phyloP scores from a whole-genome alignment of 2,888 invertebrate genomes.

The Pristionchus exspectatus region DNA sequence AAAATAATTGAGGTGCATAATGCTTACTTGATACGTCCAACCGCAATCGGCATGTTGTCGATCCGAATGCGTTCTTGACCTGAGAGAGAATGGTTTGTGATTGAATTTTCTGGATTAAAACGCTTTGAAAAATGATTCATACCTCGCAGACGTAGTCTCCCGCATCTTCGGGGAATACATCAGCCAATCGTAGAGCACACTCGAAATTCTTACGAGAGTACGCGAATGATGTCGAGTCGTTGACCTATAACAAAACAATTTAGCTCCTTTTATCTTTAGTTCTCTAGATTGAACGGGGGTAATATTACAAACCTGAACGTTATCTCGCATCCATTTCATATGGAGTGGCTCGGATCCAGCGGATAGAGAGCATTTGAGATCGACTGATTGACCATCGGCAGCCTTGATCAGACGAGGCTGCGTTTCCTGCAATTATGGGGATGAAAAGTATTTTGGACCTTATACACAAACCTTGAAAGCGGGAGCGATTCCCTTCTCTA shows the following conservation, averaged over 20 bases:
- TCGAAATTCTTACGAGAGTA: conserved; percentile 54
- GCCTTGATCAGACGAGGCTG: conserved; percentile 45
- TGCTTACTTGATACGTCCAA: conserved; percentile 67
- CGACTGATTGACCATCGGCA: conserved; percentile 42
- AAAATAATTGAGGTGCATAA: background rate
- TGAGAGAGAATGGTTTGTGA: conserved; percentile 36
- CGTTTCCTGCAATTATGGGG: background rate
- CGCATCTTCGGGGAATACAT: conserved; percentile 78
- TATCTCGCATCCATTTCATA: conserved; percentile 75
- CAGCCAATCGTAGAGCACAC: conserved; percentile 70
- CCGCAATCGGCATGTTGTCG: conserved; percentile 65
- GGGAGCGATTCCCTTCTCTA: conserved; percentile 44
- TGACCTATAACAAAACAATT: conserved; percentile 60
- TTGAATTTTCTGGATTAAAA: conserved; percentile 29
- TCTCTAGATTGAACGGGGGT: background rate
- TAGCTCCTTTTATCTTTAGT: background rate
- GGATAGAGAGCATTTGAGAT: conserved; percentile 17
- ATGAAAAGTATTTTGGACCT: background rate
- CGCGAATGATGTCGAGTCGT: conserved; percentile 70
- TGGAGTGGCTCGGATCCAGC: conserved; percentile 75
- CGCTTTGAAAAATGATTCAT: background rate
- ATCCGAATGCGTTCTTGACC: conserved; percentile 68
- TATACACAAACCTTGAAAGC: conserved; percentile 45
- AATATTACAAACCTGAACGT: conserved; percentile 59
- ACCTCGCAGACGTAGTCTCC: conserved; percentile 83